A percentile compares a stretch with the other conserved stretches of the same genome.
These are phyloP conservation scores for Kryptolebias ocellatus DNA, from an alignment of 2,797 vertebrate species.

Conservation along the genomic window DNA sequence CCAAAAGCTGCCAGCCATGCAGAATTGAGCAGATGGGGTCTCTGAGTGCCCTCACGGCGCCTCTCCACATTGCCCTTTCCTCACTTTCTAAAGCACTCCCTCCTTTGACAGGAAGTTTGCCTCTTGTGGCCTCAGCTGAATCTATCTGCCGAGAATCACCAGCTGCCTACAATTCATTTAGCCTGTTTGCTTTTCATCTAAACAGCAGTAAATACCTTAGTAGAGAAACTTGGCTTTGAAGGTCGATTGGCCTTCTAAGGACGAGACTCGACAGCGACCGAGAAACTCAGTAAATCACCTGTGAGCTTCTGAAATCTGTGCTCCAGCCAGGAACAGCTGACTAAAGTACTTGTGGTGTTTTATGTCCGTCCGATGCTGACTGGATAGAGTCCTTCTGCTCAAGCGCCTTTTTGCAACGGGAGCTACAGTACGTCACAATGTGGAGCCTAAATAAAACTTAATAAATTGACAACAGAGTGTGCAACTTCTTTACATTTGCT, in stretches of 20 bases:
- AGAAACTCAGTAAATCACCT: constrained; percentile 40
- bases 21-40: constrained; percentile 57
- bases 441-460: too few species aligned
- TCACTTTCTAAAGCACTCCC: not conserved
- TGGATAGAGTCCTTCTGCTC: not conserved
- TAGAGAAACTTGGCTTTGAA: constrained; percentile 25
- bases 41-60: constrained; percentile 19
- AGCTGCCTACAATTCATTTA: constrained; percentile 4
- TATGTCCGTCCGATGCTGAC: constrained; percentile 30
- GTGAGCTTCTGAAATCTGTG: constrained; percentile 15
- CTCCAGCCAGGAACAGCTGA: constrained; percentile 17
- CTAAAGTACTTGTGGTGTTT: constrained; percentile 30
- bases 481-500: too few species aligned
- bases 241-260: constrained; percentile 17
- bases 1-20: constrained; percentile 44
- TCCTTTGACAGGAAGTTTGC: constrained; percentile 30
- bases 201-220: constrained; percentile 14
- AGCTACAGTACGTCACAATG: too few species aligned
- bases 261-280: constrained; percentile 23
- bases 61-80: constrained; percentile 14
- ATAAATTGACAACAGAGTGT: too few species aligned
- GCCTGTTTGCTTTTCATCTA: constrained; percentile 1
- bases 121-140: constrained; percentile 37
- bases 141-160: constrained; percentile 1
- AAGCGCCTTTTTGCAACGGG: too few species aligned